Conservation (phyloP, 2,797 vertebrate genomes). For the Toxotes lorentzi region DNA sequence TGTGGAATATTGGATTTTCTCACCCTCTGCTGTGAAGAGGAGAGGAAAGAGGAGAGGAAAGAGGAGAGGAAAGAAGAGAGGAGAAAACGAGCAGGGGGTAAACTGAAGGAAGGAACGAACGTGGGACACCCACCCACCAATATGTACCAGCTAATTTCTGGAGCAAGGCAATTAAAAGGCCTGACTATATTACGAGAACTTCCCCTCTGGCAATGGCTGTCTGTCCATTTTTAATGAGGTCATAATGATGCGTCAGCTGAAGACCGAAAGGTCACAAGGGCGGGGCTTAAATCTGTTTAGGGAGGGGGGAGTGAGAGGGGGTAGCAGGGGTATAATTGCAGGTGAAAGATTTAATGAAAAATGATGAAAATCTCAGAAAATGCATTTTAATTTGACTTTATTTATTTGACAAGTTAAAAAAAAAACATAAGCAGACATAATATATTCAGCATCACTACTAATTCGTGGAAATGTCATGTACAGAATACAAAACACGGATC, state of each 20-base stretch:
- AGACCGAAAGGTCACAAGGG: constrained; percentile 81
- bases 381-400: neutral
- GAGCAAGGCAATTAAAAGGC: constrained; percentile 85
- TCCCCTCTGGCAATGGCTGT: constrained; percentile 83
- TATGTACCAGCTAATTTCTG: constrained; percentile 86
- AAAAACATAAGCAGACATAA: constrained; percentile 27
- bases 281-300: constrained; percentile 56
- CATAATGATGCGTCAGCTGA: constrained; percentile 86
- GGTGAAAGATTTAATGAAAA: constrained; percentile 39
- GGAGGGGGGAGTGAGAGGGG: neutral
- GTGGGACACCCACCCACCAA: constrained; percentile 73
- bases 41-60: constrained; percentile 26
- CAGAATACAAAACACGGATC: constrained; percentile 68
- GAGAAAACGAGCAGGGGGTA: constrained; percentile 40
- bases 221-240: constrained; percentile 86
- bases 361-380: constrained; percentile 12
- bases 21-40: neutral
- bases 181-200: constrained; percentile 82
- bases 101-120: constrained; percentile 56
- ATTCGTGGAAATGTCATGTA: constrained; percentile 59
- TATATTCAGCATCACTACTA: constrained; percentile 54
- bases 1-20: constrained; percentile 41
- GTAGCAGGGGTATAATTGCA: constrained; percentile 24
- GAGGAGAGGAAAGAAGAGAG: constrained; percentile 16
- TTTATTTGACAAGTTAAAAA: constrained; percentile 9